phyloP scores from a whole-genome alignment of 2,888 invertebrate genomes.

The Caenorhabditis parvicauda region DNA sequence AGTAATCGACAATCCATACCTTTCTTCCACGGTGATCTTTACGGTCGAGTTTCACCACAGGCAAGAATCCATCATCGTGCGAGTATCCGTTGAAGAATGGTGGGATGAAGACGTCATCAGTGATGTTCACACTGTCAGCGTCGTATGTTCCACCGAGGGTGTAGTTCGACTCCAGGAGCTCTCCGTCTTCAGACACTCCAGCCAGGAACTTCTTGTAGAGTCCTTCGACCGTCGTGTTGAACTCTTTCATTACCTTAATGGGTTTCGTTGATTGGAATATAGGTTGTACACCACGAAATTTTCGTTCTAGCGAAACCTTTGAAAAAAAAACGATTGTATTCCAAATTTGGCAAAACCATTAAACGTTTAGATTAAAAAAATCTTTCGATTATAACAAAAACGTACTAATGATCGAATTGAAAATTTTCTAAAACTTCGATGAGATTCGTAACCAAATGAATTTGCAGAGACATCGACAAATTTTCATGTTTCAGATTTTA shows the following conservation, averaged over 20 bases:
- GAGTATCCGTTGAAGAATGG: conserved; percentile 46
- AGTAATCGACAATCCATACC: conserved; percentile 6
- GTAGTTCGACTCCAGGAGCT: conserved; percentile 31
- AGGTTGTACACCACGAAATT: too few species aligned
- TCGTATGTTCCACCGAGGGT: conserved; percentile 18
- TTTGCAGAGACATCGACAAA: too few species aligned
- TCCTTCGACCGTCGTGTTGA: conserved; percentile 42
- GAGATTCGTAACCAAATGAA: too few species aligned
- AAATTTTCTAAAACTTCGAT: too few species aligned
- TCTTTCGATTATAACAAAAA: too few species aligned
- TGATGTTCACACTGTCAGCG: conserved; percentile 16
- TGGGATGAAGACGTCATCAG: conserved; percentile 38
- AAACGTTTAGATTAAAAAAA: too few species aligned
- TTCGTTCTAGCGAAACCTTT: too few species aligned
- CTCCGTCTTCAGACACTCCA: conserved; percentile 33
- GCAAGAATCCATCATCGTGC: conserved; percentile 47
- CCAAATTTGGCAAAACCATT: too few species aligned
- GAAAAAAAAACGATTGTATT: too few species aligned
- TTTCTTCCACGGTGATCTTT: conserved; percentile 51
- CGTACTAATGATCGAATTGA: too few species aligned
- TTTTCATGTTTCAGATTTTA: too few species aligned
- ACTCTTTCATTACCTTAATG: conserved; percentile 47
- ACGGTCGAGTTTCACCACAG: conserved; percentile 34
- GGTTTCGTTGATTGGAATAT: too few species aligned
- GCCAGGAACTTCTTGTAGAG: conserved; percentile 48